Evolutionary conservation across 2,797 vertebrate species (phyloP).

Genomic region (Serranus cabrilla): DNA sequence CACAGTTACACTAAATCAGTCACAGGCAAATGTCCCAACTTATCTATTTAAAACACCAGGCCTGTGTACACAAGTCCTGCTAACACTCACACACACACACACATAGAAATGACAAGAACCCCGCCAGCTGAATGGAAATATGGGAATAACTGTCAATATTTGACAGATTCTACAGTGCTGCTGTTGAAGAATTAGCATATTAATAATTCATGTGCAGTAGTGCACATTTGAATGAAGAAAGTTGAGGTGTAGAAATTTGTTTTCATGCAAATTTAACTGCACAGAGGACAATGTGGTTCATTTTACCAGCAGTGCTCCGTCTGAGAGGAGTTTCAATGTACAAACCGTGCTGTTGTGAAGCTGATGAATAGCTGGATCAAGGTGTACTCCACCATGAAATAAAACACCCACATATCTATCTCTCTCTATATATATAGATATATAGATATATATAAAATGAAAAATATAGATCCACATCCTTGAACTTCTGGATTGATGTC

Average conservation of each 20-base stretch:
- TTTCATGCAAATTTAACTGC: slow-evolving; percentile 66
- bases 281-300: slow-evolving; percentile 26
- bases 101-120: neutral
- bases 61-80: slow-evolving; percentile 67
- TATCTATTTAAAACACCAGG: slow-evolving; percentile 80
- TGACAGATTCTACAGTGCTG: slow-evolving; percentile 8
- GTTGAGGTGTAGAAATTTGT: slow-evolving; percentile 46
- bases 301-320: slow-evolving; percentile 3
- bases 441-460: no score
- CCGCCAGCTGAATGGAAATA: slow-evolving; percentile 25
- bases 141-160: slow-evolving; percentile 37
- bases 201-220: slow-evolving; percentile 20
- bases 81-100: slow-evolving; percentile 8
- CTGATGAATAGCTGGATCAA: no score
- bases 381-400: no score
- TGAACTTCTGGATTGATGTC: no score
- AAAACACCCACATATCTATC: no score
- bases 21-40: slow-evolving; percentile 77
- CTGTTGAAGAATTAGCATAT: neutral
- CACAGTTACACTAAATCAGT: slow-evolving; percentile 75
- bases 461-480: no score
- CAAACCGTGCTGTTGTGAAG: neutral
- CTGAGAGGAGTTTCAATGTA: neutral
- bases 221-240: slow-evolving; percentile 46
- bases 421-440: no score